Base-by-base conservation (phyloP, 2,113 vertebrate genomes). In the Sylvietta virens region DNA sequence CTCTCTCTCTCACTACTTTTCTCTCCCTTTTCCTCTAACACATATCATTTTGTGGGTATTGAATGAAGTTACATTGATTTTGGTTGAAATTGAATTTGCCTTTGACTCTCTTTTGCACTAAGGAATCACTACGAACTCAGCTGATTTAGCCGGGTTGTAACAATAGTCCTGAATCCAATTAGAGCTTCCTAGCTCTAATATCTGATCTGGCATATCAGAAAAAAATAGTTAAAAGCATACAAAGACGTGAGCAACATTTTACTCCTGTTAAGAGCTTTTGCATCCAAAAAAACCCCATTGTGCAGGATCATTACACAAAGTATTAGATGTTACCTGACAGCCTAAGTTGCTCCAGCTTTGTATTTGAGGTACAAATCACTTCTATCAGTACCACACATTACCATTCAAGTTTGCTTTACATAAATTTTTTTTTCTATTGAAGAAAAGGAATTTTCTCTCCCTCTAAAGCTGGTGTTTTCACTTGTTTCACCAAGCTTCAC, bases 281-380 rank as follows among this genome's bases (percentile, higher is more conserved):
- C 39, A 28, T 28, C 11, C 37, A 58, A n/a, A 13, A 0, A 26
- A 26, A 2, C 0, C 1, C 2, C 10, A 44, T 13, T 23, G 5
- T 39, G 8, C 2, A 5, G 9, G 31, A 21, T 35, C 21, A 53
- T 10, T 35, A 50, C 31, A 82, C 2, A 3, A n/a, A 66, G 21
- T 18, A 19, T 26, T 33, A 57, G 24, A 48, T 56, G 24, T 31
- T 51, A 73, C 26, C 35, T 39, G 37, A 66, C 10, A 71, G 15
- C 8, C 16, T 35, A n/a, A 74, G 3, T 40, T 37, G 24, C 37
- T 91, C 39, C 53, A 62, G 26, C 35, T 58, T 56, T 21, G 14
- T 22, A 28, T 62, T 79, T 58, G 56, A 74, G n/a, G 50, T 8
- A 54, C 9, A 84, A 77, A 69, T 42, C 11, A 47, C 42, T 62